Conservation (phyloP, 2,113 vertebrate genomes). For the Phainopepla nitens region DNA sequence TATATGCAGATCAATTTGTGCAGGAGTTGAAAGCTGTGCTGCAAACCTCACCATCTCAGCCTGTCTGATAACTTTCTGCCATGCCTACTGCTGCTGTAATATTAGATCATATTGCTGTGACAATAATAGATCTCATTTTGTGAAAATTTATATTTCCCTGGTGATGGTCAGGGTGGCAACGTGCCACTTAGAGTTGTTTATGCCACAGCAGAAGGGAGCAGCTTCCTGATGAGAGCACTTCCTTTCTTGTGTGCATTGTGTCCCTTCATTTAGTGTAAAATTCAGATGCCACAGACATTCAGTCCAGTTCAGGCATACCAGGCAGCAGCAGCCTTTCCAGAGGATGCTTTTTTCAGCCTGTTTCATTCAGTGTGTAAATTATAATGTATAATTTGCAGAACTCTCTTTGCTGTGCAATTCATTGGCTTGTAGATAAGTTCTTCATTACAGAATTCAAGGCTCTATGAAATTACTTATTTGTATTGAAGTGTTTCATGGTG, state of each 20-base stretch:
- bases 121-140: not conserved
- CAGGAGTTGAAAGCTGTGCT: not conserved
- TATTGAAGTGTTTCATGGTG: not conserved
- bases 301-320: not conserved
- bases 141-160: not conserved
- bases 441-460: not conserved
- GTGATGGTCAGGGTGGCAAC: not conserved
- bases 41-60: not conserved
- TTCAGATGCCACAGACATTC: not conserved
- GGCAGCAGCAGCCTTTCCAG: not conserved
- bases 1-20: not conserved
- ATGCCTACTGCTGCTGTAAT: not conserved
- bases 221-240: slow-evolving; percentile 23
- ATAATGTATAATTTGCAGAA: not conserved
- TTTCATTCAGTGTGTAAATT: not conserved
- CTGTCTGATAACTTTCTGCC: not conserved
- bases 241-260: not conserved
- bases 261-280: not conserved
- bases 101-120: not conserved
- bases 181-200: not conserved
- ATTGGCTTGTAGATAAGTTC: slow-evolving; percentile 32
- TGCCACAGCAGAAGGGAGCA: not conserved
- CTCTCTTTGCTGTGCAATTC: not conserved
- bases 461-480: slow-evolving; percentile 8
- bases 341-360: not conserved